Evolutionary conservation across 1,140 invertebrate genomes (phyloP).

Genomic region (Ptiloglossa arizonensis): DNA sequence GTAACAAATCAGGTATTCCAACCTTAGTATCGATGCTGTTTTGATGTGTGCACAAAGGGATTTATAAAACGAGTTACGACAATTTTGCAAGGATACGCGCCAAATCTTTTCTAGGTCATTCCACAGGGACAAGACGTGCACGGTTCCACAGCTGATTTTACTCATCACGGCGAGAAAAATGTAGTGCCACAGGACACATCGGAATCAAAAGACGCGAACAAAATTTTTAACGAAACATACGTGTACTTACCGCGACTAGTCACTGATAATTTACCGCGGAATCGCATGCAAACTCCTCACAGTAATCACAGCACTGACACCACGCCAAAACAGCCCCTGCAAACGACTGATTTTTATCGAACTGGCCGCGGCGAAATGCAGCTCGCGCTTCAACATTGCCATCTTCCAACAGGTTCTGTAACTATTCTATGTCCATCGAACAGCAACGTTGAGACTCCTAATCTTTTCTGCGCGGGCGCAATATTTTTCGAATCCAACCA

Average conservation of each 20-base stretch:
- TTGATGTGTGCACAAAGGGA: background rate
- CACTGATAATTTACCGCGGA: constrained; percentile 37
- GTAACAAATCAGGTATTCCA: constrained; percentile 7
- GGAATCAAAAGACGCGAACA: background rate
- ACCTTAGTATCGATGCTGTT: constrained; percentile 21
- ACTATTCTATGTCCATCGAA: constrained; percentile 11
- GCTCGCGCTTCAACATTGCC: constrained; percentile 44
- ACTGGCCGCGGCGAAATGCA: constrained; percentile 68
- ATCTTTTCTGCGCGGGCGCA: background rate
- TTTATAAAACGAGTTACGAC: background rate
- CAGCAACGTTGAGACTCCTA: background rate
- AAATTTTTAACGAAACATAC: background rate
- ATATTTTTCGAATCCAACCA: background rate
- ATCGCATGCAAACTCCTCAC: constrained; percentile 20
- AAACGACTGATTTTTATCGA: constrained; percentile 73
- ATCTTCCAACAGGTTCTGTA: constrained; percentile 30
- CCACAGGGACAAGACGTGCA: constrained; percentile 25
- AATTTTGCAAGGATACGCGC: constrained; percentile 46
- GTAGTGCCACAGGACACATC: background rate
- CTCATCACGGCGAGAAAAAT: background rate
- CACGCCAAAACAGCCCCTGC: constrained; percentile 59
- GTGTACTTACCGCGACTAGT: constrained; percentile 39
- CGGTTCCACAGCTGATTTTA: constrained; percentile 46
- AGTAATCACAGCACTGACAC: constrained; percentile 46
- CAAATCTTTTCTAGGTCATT: constrained; percentile 60